Evolutionary conservation across 2,888 invertebrate genomes (phyloP), one percentile per base, ranked within the genome.

Genomic region (Metellina segmentata): DNA sequence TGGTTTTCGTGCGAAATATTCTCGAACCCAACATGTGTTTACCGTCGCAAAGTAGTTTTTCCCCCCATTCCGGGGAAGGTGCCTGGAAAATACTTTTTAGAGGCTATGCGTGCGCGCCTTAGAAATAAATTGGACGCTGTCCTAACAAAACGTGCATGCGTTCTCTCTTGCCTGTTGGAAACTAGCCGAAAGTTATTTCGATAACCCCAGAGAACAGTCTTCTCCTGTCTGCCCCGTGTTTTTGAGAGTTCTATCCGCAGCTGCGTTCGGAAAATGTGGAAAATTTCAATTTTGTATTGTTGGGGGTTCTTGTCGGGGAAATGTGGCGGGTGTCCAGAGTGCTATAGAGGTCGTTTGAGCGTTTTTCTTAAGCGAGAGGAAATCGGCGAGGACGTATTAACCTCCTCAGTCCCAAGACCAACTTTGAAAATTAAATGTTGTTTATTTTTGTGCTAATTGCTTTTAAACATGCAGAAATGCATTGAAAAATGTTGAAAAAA

Each of bases 131-230:
- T 86, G 85, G 77, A 86, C 51, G 48, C 48, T 70, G 6, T 77
- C 70, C 85, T 86, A 69, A 70, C 85, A 86, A 86, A 86, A 70
- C 85, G 75, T 75, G 75, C 79, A 48, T 75, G 51, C 61, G 34
- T 51, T 13, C 53, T 74, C 7, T 72, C 72, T 86, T 69, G n/a
- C 34, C 69, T 52, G 11, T 70, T 86, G 77, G 77, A 86, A 49
- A 69, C 49, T 19, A 70, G 85, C 85, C 85, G 77, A 61, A 49
- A 74, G 83, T 74, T 74, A 74, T 74, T 71, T 82, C 72, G 70
- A 77, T 16, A 77, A n/a, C 77, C 51, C 19, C 9, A n/a, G 20
- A 74, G 9, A 74, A 19, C 74, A 9, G 13, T 74, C 20, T n/a
- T 69, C 69, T 16, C n/a, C 13, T 69, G 16, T 69, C 34, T 34